A percentile compares a stretch with the other conserved stretches of the same genome.
These are phyloP conservation scores for Paraescarpia echinospica DNA, from an alignment of 1,140 invertebrate species.

Conservation along the genomic window DNA sequence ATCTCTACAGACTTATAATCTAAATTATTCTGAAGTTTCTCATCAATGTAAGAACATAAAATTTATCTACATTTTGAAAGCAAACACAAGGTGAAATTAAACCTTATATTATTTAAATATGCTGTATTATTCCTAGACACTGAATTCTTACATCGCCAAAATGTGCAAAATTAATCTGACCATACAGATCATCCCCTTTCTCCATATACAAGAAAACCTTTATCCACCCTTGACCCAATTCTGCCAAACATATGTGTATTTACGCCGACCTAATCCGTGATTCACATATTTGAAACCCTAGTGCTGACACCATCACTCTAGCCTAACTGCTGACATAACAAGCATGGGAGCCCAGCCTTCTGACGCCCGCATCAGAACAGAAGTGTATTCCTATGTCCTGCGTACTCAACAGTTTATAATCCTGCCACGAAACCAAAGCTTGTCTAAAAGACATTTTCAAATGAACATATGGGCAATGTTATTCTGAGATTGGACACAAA, in stretches of 20 bases:
- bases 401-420: background rate
- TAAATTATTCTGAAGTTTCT: too few species aligned
- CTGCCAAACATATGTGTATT: background rate
- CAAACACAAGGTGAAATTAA: too few species aligned
- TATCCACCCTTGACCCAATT: background rate
- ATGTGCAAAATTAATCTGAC: too few species aligned
- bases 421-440: background rate
- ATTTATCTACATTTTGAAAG: too few species aligned
- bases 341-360: background rate
- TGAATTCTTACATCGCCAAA: too few species aligned
- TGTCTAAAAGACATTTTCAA: background rate
- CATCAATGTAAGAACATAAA: too few species aligned
- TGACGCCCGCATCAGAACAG: background rate
- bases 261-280: background rate
- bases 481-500: too few species aligned
- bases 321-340: background rate
- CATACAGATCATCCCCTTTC: too few species aligned
- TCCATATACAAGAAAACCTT: background rate
- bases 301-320: background rate
- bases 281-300: background rate
- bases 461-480: too few species aligned
- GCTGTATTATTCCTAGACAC: too few species aligned
- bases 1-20: too few species aligned
- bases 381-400: background rate
- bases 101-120: too few species aligned